Percentiles rank a stretch among this genome's conserved stretches.
Evolutionary conservation across 1,140 invertebrate genomes (phyloP).

Genomic region (Leptonema lineaticorne): DNA sequence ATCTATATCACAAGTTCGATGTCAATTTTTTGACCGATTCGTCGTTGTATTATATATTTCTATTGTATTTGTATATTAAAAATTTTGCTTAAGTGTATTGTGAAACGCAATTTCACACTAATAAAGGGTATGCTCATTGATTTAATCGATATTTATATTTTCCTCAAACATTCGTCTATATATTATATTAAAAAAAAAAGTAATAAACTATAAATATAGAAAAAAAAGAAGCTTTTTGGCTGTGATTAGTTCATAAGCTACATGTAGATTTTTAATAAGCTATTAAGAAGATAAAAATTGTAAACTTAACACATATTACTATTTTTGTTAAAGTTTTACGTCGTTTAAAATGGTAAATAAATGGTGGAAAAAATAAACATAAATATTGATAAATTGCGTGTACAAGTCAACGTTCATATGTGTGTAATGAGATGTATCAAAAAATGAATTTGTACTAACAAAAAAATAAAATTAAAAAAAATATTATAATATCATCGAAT

Average conservation of each 20-base stretch:
- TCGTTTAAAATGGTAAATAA: too few species aligned
- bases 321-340: conserved; percentile 4
- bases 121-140: conserved; percentile 24
- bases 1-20: too few species aligned
- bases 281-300: conserved; percentile 13
- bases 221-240: conserved; percentile 37
- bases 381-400: too few species aligned
- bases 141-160: conserved; percentile 4
- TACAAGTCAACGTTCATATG: too few species aligned
- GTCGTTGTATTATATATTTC: too few species aligned
- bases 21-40: too few species aligned
- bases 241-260: conserved; percentile 39
- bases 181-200: not conserved
- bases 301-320: conserved; percentile 1
- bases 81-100: conserved; percentile 8
- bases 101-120: conserved; percentile 20
- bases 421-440: too few species aligned
- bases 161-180: too few species aligned
- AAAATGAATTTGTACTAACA: too few species aligned
- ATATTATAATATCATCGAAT: not conserved
- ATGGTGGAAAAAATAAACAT: too few species aligned
- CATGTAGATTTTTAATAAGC: not conserved
- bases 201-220: conserved; percentile 9
- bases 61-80: too few species aligned
- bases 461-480: not conserved